Evolutionary conservation across 2,888 invertebrate genomes (phyloP), one percentile per base, ranked within the genome.

Genomic region (Myopa tessellatipennis): DNA sequence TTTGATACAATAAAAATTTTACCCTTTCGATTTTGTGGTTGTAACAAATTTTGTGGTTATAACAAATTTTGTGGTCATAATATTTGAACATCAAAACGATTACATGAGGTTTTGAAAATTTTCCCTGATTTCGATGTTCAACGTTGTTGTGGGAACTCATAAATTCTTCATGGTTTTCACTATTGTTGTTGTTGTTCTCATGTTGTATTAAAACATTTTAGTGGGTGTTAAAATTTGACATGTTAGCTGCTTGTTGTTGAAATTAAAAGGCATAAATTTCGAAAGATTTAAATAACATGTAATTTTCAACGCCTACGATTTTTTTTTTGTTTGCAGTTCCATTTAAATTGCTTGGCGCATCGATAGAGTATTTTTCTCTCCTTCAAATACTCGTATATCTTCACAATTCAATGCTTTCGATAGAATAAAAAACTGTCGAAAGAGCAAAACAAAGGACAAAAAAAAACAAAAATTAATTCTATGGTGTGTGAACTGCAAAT

Each of bases 361-460:
- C 72, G 18, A 45, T 40, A 16, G 26, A 74, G 45, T 45, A 1
- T 45, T 45, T 74, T 26, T 18, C 60, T n/a, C n/a, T 60, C 38
- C 65, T 36, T 12, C 38, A 12, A 65, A 55, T 36, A 10, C 52
- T 70, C 70, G 45, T 67, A 40, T 67, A 74, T 74, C 74, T 74
- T 74, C 55, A 40, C 74, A 67, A 74, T 67, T 67, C 38, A 74
- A 67, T 58, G 74, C 50, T 16, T 74, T 40, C 65, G 65, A 67
- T 50, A 67, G 74, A 61, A 61, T 61, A 26, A 26, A 18, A 38
- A 34, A 38, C 34, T 36, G 38, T 34, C 63, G 34, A 63, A 38
- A 18, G 45, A 61, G 4, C 26, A 26, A 61, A 26, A 26, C 3
- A 38, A 14, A 36, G 16, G 34, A 38, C 36, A 26, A 3, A 65